Evolutionary conservation across 2,113 vertebrate genomes (phyloP).

Genomic region (Corythoichthys haematopterus): DNA sequence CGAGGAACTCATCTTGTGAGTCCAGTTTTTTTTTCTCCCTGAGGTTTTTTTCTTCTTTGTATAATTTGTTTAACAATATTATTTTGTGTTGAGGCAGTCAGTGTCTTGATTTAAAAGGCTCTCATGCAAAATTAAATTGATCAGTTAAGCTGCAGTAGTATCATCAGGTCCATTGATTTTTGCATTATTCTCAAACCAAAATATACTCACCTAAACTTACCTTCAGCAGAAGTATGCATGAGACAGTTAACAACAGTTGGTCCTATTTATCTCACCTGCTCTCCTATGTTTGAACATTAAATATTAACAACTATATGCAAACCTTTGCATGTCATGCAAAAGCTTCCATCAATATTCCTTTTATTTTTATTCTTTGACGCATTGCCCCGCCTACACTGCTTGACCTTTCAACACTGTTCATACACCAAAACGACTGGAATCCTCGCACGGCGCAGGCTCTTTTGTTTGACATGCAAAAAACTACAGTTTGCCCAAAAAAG

Average conservation of each 20-base stretch:
- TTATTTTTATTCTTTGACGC: too few relatives aligned
- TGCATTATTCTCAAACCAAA: constrained; percentile 35
- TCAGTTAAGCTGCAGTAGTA: constrained; percentile 34
- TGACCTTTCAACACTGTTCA: too few relatives aligned
- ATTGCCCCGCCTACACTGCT: too few relatives aligned
- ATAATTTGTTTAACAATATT: constrained; percentile 49
- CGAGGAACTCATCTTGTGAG: constrained; percentile 58
- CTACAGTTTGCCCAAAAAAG: too few relatives aligned
- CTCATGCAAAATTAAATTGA: constrained; percentile 39
- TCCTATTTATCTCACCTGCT: constrained; percentile 3
- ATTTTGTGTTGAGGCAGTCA: constrained; percentile 4
- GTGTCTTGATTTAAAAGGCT: constrained; percentile 35
- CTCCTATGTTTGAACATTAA: too few relatives aligned
- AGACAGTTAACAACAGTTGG: constrained; percentile 26
- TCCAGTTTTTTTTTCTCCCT: constrained; percentile 28
- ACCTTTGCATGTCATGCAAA: too few relatives aligned
- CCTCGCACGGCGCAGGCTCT: too few relatives aligned
- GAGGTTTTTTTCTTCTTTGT: constrained; percentile 19
- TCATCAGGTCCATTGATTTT: constrained; percentile 54
- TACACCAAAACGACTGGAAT: too few relatives aligned
- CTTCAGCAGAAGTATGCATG: constrained; percentile 31
- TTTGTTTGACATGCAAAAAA: too few relatives aligned
- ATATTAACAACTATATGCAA: too few relatives aligned
- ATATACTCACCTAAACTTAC: constrained; percentile 42
- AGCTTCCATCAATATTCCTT: too few relatives aligned